phyloP scores from a whole-genome alignment of 1,140 invertebrate genomes.

The Cydia fagiglandana region DNA sequence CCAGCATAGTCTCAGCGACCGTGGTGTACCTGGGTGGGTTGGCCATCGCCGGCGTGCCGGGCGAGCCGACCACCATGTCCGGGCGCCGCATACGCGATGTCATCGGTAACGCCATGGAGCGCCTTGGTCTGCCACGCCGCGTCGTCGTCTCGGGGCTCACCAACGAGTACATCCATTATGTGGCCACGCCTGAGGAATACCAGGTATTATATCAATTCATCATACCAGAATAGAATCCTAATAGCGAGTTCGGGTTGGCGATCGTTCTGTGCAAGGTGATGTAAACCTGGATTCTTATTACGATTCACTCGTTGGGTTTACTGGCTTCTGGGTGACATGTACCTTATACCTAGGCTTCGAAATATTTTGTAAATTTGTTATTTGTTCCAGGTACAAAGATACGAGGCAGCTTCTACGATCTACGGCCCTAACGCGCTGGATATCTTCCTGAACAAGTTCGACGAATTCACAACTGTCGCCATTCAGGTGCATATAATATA shows the following conservation, averaged over 20 bases:
- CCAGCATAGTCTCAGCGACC: constrained; percentile 89
- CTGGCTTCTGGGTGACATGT: background rate
- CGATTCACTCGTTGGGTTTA: background rate
- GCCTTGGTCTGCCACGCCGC: constrained; percentile 69
- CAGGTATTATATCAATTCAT: constrained; percentile 79
- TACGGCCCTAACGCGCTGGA: constrained; percentile 93
- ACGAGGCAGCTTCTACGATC: constrained; percentile 96
- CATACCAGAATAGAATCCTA: no score
- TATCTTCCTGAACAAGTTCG: constrained; percentile 90
- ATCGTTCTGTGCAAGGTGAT: no score
- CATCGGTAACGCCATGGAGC: constrained; percentile 76
- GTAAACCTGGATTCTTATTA: no score
- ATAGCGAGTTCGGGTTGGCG: no score
- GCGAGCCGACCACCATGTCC: constrained; percentile 97
- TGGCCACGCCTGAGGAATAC: constrained; percentile 95
- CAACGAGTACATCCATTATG: constrained; percentile 94
- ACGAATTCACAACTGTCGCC: constrained; percentile 83
- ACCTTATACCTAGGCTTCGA: no score
- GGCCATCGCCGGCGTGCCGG: constrained; percentile 89
- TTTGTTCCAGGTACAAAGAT: constrained; percentile 87
- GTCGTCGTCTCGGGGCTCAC: constrained; percentile 91
- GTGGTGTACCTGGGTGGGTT: constrained; percentile 87
- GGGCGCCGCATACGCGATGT: constrained; percentile 88
- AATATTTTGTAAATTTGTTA: constrained; percentile 20
- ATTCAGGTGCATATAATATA: constrained; percentile 78